These are phyloP conservation scores for Andrena minutula DNA, from an alignment of 2,888 invertebrate species.

Conservation along the genomic window DNA sequence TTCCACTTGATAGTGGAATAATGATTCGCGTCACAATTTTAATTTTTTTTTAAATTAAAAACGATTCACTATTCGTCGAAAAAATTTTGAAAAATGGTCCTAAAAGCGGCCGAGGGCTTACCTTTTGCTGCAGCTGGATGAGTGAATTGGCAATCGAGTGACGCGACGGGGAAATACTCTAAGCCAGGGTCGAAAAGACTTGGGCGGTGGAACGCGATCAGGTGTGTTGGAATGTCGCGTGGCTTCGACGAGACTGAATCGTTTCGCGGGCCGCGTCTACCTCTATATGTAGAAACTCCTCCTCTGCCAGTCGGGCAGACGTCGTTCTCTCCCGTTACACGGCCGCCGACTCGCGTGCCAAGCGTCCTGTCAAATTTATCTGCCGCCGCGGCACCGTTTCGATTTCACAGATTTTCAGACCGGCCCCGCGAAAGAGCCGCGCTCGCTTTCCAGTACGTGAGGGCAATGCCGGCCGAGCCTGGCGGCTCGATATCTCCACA, in stretches of 20 bases:
- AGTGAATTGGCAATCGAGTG: too few relatives aligned
- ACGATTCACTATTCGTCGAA: too few relatives aligned
- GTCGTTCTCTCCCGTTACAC: conserved; percentile 65
- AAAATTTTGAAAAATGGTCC: too few relatives aligned
- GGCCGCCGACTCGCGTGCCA: conserved; percentile 10
- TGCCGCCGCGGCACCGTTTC: conserved; percentile 19
- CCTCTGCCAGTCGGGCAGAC: conserved; percentile 66
- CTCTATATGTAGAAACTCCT: conserved; percentile 80
- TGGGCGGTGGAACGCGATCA: conserved; percentile 13
- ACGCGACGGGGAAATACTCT: too few relatives aligned
- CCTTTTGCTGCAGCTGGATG: too few relatives aligned
- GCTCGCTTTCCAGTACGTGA: not conserved
- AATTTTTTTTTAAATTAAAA: too few relatives aligned
- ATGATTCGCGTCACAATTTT: too few relatives aligned
- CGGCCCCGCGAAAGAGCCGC: not conserved
- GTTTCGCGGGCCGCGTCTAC: conserved; percentile 72
- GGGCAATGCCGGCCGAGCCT: not conserved
- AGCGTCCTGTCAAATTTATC: conserved; percentile 55
- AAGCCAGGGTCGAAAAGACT: not conserved
- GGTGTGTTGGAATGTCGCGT: conserved; percentile 70
- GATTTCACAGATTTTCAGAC: not conserved
- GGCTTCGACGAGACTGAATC: conserved; percentile 78
- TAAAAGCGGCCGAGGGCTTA: too few relatives aligned
- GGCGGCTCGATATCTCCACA: not conserved
- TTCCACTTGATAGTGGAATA: too few relatives aligned